Evolutionary conservation across 2,797 vertebrate species (phyloP).

Genomic region (Sus cebifrons): DNA sequence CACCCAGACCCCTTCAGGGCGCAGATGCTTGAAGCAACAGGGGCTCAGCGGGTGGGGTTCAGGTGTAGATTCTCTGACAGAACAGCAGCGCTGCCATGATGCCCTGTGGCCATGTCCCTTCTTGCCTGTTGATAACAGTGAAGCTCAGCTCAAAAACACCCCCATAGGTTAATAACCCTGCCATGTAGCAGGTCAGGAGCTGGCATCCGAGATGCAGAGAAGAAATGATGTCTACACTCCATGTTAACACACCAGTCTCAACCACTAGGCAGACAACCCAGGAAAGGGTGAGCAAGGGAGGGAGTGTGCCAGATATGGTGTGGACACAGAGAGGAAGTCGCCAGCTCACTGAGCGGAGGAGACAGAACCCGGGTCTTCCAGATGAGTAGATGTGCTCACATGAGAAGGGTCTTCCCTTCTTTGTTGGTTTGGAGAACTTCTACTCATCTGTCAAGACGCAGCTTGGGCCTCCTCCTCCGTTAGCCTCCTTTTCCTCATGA

Average conservation of each 20-base stretch:
- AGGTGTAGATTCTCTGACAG: constrained; percentile 1
- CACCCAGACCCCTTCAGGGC: constrained; percentile 74
- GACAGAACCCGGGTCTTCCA: neutral
- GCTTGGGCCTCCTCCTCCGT: neutral
- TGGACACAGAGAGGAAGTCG: neutral
- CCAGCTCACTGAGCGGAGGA: neutral
- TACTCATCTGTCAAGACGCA: neutral
- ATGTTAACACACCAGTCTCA: neutral
- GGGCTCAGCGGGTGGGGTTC: neutral
- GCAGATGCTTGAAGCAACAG: constrained; percentile 62
- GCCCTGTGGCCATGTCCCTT: neutral
- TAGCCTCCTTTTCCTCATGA: neutral
- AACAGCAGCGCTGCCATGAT: neutral
- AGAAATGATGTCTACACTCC: neutral
- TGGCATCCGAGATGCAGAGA: neutral
- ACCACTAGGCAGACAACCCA: neutral
- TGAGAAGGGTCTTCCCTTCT: neutral
- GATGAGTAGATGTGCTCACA: rapidly evolving
- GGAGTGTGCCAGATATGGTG: too few species aligned
- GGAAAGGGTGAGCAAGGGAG: neutral
- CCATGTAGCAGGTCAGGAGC: neutral
- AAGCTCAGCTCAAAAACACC: neutral
- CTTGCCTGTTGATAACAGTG: neutral
- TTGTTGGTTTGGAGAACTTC: neutral
- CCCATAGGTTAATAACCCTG: rapidly evolving